Conservation (phyloP, 2,888 invertebrate species). For the Eubasilissa splendida region DNA sequence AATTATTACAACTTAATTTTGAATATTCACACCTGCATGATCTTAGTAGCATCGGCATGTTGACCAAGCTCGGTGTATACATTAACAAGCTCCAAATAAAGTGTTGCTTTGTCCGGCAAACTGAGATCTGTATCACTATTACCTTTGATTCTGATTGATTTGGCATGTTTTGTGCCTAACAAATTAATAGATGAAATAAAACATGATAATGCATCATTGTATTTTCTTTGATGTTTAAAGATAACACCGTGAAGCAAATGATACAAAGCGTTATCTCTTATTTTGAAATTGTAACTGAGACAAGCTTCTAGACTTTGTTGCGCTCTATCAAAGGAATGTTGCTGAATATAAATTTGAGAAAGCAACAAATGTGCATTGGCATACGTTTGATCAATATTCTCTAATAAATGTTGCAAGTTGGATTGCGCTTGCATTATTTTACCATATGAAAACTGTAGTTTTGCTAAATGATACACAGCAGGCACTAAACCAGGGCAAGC, state of each 20-base stretch:
- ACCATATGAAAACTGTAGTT: slow-evolving; percentile 86
- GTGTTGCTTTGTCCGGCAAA: slow-evolving; percentile 85
- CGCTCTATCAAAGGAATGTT: slow-evolving; percentile 82
- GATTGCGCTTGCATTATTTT: slow-evolving; percentile 81
- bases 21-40: slow-evolving; percentile 78
- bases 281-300: slow-evolving; percentile 92
- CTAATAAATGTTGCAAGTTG: slow-evolving; percentile 81
- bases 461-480: slow-evolving; percentile 81
- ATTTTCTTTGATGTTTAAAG: slow-evolving; percentile 81
- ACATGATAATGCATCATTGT: slow-evolving; percentile 82
- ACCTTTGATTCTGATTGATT: slow-evolving; percentile 62
- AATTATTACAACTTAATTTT: too few species aligned
- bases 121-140: slow-evolving; percentile 69
- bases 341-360: slow-evolving; percentile 87
- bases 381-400: slow-evolving; percentile 83
- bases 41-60: slow-evolving; percentile 84
- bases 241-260: slow-evolving; percentile 90
- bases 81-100: slow-evolving; percentile 90
- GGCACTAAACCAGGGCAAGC: slow-evolving; percentile 86
- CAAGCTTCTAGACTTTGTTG: slow-evolving; percentile 91
- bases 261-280: slow-evolving; percentile 92
- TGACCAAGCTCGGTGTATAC: slow-evolving; percentile 80
- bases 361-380: slow-evolving; percentile 89
- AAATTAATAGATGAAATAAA: slow-evolving; percentile 83
- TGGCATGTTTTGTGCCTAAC: slow-evolving; percentile 71